Evolutionary conservation across 35 echinoderm and acorn worm genomes (phyloP).

Genomic region (Amphiura filiformis): DNA sequence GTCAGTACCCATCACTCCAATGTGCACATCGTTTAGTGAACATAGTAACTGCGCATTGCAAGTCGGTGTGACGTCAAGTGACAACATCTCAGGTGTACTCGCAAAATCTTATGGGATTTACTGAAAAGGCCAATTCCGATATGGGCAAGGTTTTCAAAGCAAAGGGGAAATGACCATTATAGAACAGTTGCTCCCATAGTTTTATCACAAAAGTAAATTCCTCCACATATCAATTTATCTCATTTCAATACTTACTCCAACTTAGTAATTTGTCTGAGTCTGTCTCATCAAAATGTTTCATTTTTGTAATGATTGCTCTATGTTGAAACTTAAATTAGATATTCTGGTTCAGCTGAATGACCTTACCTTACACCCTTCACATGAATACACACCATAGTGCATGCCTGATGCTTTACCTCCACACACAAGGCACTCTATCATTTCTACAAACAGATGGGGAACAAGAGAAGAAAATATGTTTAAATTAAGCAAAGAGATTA

Average conservation of each 20-base stretch:
- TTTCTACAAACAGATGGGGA: conserved; percentile 32
- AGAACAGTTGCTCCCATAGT: too few relatives aligned
- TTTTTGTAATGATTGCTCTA: not conserved
- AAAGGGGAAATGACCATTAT: too few relatives aligned
- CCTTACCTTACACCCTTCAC: conserved; percentile 85
- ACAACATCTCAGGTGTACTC: too few relatives aligned
- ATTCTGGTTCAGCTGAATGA: too few relatives aligned
- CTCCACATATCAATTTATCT: not conserved
- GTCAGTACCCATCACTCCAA: too few relatives aligned
- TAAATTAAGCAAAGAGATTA: too few relatives aligned
- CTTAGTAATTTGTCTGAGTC: not conserved
- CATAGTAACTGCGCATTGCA: too few relatives aligned
- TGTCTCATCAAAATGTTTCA: not conserved
- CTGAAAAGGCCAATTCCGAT: too few relatives aligned
- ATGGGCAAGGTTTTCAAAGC: too few relatives aligned
- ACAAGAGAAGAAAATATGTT: not conserved
- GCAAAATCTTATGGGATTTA: too few relatives aligned
- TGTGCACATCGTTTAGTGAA: too few relatives aligned
- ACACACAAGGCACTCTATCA: conserved; percentile 69
- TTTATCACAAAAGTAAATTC: not conserved
- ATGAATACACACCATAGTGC: conserved; percentile 85
- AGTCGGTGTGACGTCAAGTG: too few relatives aligned
- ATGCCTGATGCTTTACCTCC: conserved; percentile 64
- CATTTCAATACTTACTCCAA: not conserved
- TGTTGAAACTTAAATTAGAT: not conserved